Evolutionary conservation across 1,140 invertebrate genomes (phyloP).

Genomic region (Listronotus bonariensis): DNA sequence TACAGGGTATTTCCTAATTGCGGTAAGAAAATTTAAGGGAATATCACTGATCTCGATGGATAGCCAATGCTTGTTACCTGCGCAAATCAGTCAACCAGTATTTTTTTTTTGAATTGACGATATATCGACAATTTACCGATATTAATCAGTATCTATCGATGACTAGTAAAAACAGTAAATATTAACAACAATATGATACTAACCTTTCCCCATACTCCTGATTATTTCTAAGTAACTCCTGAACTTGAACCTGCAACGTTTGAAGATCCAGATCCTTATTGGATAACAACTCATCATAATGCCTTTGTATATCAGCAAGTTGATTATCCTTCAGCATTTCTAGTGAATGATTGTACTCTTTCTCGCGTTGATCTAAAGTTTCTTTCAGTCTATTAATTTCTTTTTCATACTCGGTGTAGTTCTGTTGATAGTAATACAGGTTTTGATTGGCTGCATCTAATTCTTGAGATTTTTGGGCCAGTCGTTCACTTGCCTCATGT

Average conservation of each 20-base stretch:
- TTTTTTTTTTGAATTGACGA: no score
- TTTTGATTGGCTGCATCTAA: constrained; percentile 33
- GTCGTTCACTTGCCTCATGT: constrained; percentile 13
- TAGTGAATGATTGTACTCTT: constrained; percentile 34
- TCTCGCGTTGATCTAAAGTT: constrained; percentile 35
- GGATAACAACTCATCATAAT: constrained; percentile 44
- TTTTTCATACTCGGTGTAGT: constrained; percentile 16
- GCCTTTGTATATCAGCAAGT: constrained; percentile 35
- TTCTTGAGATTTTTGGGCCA: constrained; percentile 29
- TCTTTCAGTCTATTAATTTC: constrained; percentile 35
- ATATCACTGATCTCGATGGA: no score
- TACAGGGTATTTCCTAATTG: no score
- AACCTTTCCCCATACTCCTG: constrained; percentile 33
- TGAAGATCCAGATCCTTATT: constrained; percentile 42
- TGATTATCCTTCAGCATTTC: constrained; percentile 37
- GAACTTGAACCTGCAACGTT: constrained; percentile 29
- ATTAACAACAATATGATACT: neutral
- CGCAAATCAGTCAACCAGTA: no score
- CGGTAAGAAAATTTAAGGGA: no score
- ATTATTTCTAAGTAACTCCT: constrained; percentile 29
- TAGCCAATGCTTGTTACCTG: no score
- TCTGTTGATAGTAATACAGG: constrained; percentile 35
- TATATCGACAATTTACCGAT: no score
- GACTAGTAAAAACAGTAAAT: no score
- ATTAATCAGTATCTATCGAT: no score